phyloP scores from a whole-genome alignment of 2,113 vertebrate genomes.

The Empidonax alnorum region DNA sequence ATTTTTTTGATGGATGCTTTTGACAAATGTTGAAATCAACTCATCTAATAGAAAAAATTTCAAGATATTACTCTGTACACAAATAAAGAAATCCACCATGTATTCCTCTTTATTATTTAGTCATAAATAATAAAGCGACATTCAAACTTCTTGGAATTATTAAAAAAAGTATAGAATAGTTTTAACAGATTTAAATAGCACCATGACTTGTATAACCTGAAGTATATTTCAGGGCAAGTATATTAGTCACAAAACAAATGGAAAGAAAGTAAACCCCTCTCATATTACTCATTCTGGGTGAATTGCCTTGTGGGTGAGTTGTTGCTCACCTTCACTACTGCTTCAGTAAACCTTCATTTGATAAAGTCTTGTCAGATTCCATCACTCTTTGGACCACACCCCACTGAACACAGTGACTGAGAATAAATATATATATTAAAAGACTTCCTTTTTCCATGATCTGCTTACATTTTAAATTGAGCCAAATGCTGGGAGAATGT shows the following conservation, averaged over 20 bases:
- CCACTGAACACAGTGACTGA: not conserved
- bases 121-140: not conserved
- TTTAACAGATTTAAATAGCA: not conserved
- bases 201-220: fast-evolving
- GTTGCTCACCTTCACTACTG: not conserved
- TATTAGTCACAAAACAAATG: not conserved
- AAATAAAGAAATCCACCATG: not conserved
- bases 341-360: not conserved
- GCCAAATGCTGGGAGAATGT: not conserved
- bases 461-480: not conserved
- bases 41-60: not conserved
- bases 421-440: not conserved
- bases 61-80: not conserved
- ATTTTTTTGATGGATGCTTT: not conserved
- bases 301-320: fast-evolving
- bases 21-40: not conserved
- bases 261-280: not conserved
- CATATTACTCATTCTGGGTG: not conserved
- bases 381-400: not conserved
- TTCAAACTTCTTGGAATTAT: not conserved
- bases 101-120: not conserved
- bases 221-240: not conserved
- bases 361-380: not conserved
- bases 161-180: not conserved
- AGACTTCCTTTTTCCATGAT: not conserved